Evolutionary conservation across 1,140 invertebrate genomes (phyloP).

Genomic region (Maconellicoccus hirsutus): DNA sequence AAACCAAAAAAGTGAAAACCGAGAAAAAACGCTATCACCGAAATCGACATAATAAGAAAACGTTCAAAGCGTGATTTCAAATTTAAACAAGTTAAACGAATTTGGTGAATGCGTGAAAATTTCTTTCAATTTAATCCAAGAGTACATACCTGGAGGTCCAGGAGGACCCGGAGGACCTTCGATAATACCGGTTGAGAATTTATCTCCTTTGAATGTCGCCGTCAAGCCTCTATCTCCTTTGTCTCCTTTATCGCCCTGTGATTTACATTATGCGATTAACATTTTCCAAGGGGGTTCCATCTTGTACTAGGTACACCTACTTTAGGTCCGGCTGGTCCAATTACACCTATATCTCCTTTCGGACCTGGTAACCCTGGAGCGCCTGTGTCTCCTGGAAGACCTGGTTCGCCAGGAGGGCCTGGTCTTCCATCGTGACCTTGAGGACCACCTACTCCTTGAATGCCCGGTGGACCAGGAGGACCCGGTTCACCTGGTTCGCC

Average conservation of each 20-base stretch:
- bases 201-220: slow-evolving; percentile 74
- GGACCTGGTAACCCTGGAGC: slow-evolving; percentile 45
- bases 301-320: too few species aligned
- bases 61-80: not conserved
- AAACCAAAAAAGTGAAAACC: slow-evolving; percentile 10
- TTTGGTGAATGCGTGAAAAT: too few species aligned
- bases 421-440: slow-evolving; percentile 71
- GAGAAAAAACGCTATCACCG: not conserved
- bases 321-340: slow-evolving; percentile 52
- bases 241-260: slow-evolving; percentile 74
- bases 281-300: slow-evolving; percentile 19
- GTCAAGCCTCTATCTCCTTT: slow-evolving; percentile 82
- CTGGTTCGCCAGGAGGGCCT: slow-evolving; percentile 57
- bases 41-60: not conserved
- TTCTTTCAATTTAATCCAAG: not conserved
- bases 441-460: slow-evolving; percentile 57
- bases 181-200: slow-evolving; percentile 77
- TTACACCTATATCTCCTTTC: slow-evolving; percentile 51
- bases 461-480: slow-evolving; percentile 71
- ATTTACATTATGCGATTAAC: not conserved
- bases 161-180: slow-evolving; percentile 85
- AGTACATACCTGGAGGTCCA: slow-evolving; percentile 65
- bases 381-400: slow-evolving; percentile 40
- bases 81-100: too few species aligned
- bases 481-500: slow-evolving; percentile 83